phyloP scores from a whole-genome alignment of 2,113 vertebrate species.

The Cheirogaleus medius region DNA sequence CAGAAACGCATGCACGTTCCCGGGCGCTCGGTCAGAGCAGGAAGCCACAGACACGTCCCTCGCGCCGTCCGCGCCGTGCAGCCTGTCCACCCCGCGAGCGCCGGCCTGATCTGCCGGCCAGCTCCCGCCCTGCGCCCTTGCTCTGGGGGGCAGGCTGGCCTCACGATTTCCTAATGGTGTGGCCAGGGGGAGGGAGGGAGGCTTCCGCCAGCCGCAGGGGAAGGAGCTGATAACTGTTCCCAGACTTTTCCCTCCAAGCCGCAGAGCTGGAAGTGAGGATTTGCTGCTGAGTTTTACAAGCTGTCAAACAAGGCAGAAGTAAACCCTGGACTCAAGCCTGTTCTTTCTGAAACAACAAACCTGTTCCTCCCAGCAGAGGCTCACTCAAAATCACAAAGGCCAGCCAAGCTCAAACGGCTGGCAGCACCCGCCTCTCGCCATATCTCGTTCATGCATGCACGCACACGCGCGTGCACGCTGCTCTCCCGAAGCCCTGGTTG shows the following conservation, averaged over 20 bases:
- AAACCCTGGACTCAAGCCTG: not conserved
- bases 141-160: not conserved
- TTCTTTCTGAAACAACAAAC: not conserved
- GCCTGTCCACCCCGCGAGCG: no score
- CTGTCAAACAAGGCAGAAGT: not conserved
- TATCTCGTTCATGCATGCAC: not conserved
- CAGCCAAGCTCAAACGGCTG: not conserved
- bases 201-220: not conserved
- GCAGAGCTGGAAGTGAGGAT: not conserved
- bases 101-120: not conserved
- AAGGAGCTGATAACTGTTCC: not conserved
- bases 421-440: not conserved
- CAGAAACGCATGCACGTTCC: not conserved
- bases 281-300: conserved; percentile 5
- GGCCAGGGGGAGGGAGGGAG: not conserved
- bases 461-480: not conserved
- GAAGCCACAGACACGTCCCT: not conserved
- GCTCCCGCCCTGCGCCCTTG: not conserved
- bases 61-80: not conserved
- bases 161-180: not conserved
- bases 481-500: accelerated
- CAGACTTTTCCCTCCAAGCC: not conserved
- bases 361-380: not conserved
- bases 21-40: not conserved
- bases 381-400: not conserved